Conservation (phyloP, 2,113 vertebrate genomes). For the Podiceps cristatus region DNA sequence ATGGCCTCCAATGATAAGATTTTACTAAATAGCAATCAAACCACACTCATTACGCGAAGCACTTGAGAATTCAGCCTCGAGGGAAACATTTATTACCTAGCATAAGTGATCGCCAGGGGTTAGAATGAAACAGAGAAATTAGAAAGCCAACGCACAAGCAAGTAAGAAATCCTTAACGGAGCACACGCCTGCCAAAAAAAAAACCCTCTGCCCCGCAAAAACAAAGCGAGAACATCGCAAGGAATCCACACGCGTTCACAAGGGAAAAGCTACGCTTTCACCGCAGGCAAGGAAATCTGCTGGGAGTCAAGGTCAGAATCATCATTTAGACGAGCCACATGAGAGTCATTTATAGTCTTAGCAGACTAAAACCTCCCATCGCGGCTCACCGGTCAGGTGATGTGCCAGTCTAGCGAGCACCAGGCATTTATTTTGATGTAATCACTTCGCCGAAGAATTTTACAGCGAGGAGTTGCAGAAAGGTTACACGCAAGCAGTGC, state of each 20-base stretch:
- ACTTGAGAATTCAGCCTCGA: not conserved
- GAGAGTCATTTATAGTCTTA: not conserved
- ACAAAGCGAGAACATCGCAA: accelerated
- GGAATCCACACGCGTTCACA: accelerated
- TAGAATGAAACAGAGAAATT: not conserved
- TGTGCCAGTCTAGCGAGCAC: not conserved
- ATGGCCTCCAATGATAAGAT: not conserved
- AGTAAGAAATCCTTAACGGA: not conserved
- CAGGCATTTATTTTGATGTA: not conserved
- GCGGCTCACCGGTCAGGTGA: not conserved
- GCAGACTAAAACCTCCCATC: not conserved
- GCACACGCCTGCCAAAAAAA: not conserved
- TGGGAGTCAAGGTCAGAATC: slow-evolving; percentile 10
- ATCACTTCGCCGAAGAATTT: not conserved
- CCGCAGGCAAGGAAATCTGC: not conserved
- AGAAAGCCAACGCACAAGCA: not conserved
- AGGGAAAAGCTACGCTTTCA: not conserved
- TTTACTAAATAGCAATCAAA: not conserved
- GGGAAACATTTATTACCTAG: not conserved
- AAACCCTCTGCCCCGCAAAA: not conserved
- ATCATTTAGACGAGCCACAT: not conserved
- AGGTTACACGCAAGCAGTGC: not conserved
- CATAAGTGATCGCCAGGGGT: not conserved
- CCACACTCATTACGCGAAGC: not conserved
- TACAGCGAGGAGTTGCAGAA: accelerated